These are phyloP conservation scores for Steinernema feltiae DNA, from an alignment of 1,140 invertebrate genomes.

Conservation along the genomic window DNA sequence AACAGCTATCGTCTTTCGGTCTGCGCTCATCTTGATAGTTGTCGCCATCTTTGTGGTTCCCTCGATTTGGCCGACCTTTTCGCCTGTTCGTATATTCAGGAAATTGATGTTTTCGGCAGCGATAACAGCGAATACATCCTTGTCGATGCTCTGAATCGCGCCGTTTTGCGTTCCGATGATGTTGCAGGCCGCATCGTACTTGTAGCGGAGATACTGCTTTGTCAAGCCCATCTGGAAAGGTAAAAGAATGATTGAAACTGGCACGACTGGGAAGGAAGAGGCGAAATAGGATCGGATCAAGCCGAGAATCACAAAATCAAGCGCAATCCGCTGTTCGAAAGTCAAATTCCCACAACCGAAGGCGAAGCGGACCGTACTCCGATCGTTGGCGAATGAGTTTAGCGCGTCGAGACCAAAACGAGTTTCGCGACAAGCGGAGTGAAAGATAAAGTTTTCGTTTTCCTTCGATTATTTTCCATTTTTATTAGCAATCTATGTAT, in stretches of 20 bases:
- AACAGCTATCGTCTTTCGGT: slow-evolving; percentile 73
- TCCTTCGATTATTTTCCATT: too few species aligned
- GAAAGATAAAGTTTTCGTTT: too few species aligned
- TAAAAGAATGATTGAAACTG: too few species aligned
- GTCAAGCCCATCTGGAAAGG: slow-evolving; percentile 80
- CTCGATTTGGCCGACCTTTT: slow-evolving; percentile 68
- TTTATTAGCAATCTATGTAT: not conserved
- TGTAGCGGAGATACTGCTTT: slow-evolving; percentile 88
- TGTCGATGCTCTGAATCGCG: slow-evolving; percentile 44
- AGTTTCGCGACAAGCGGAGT: too few species aligned
- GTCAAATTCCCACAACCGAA: too few species aligned
- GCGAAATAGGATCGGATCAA: too few species aligned
- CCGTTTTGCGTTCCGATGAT: slow-evolving; percentile 54
- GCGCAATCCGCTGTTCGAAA: too few species aligned
- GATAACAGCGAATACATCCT: slow-evolving; percentile 72
- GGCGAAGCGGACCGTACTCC: too few species aligned
- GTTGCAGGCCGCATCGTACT: slow-evolving; percentile 65
- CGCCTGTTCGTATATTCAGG: slow-evolving; percentile 82
- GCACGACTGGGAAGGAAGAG: too few species aligned
- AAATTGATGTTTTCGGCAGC: slow-evolving; percentile 85
- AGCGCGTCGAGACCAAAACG: too few species aligned
- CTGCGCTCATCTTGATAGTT: slow-evolving; percentile 48
- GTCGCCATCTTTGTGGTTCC: slow-evolving; percentile 38
- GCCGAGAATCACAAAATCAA: too few species aligned
- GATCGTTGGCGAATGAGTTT: too few species aligned